Conservation (phyloP, 2,113 vertebrate species). For the Monarcha castaneiventris region DNA sequence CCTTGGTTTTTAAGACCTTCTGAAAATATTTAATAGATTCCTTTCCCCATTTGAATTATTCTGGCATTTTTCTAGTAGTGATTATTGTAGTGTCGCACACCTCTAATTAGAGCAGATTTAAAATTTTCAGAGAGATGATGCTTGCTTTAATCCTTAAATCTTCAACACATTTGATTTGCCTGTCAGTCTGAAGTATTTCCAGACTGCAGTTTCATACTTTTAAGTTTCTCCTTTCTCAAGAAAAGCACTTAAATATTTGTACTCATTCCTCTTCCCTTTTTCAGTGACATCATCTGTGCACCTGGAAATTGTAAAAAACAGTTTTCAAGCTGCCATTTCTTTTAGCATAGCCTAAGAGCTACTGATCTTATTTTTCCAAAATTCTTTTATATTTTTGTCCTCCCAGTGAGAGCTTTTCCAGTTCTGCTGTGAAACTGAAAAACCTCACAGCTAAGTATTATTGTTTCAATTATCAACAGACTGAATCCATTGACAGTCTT, state of each 20-base stretch:
- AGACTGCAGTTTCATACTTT: background rate
- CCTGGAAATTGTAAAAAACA: background rate
- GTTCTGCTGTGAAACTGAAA: background rate
- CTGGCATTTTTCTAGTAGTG: background rate
- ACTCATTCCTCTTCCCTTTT: background rate
- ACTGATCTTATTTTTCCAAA: background rate
- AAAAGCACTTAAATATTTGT: background rate
- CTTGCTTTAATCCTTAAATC: background rate
- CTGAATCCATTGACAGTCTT: background rate
- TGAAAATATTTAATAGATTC: background rate
- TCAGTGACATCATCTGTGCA: background rate
- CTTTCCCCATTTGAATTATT: background rate
- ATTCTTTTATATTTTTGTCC: background rate
- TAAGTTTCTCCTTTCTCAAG: background rate
- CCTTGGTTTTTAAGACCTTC: background rate
- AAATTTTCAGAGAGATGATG: background rate
- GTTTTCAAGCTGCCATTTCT: background rate
- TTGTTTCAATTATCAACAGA: background rate
- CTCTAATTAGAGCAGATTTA: background rate
- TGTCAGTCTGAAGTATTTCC: background rate
- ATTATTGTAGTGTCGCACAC: background rate
- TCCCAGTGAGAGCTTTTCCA: background rate
- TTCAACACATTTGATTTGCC: background rate
- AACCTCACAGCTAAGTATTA: background rate
- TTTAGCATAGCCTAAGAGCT: background rate